Base-by-base conservation (phyloP, 2,888 invertebrate genomes). In the Meloe dianella region DNA sequence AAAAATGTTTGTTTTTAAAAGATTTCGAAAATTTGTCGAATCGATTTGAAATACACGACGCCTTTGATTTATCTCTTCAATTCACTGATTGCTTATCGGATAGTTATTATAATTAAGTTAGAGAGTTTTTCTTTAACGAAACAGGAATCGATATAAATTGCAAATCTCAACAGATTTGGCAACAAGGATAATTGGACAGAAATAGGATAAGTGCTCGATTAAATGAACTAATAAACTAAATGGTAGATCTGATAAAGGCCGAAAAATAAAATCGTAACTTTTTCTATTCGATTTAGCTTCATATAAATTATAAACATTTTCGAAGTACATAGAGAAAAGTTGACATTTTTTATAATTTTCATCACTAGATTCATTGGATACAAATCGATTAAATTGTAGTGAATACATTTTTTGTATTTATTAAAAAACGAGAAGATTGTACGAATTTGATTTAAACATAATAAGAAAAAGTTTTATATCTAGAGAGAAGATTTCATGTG, bases 61-160 rank as follows among this genome's bases (percentile, higher is more conserved):
- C 70, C 68, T 65, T 63, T 71, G 75, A 75, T 75, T 74, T 73
- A 75, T 75, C 73, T 65, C 62, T 35, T 51, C 66, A 65, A 61
- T 69, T 65, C 67, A 60, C 59, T 66, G 69, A 73, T 73, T 71
- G 70, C 71, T 69, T 66, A 66, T 73, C 70, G 72, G 63, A 66
- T 70, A 72, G 74, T 71, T 74, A 72, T 70, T 66, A 65, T 74
- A 74, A 74, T 75, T 70, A 66, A 74, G 72, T 75, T 75, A 73
- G 63, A 60, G 61, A 70, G 70, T 66, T 71, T 73, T 71, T 70
- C 62, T 70, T 62, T 68, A 56, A 67, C 66, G 69, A 67, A 22
- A 66, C 66, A 67, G 9, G 47, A 47, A 47, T 47, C 20, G 20
- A 47, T 47, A 47, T 20, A 47, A 47, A 47, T 47, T 47, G 47